Conservation (phyloP, 2,797 vertebrate genomes). For the Menidia menidia region DNA sequence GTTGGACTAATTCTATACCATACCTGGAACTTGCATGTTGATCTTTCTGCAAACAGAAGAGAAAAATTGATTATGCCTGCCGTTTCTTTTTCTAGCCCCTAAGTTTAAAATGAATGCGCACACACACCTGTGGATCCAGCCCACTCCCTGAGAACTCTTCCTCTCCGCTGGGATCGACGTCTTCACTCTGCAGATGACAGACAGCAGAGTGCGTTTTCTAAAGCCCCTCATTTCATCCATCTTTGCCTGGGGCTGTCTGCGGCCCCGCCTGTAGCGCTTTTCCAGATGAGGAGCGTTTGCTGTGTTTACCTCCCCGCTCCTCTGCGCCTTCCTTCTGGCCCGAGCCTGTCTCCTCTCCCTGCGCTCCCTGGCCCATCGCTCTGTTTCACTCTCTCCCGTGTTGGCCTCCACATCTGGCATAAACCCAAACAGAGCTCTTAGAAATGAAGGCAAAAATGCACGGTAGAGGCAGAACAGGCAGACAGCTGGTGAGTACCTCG, state of each 20-base stretch:
- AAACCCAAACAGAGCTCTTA: conserved; percentile 36
- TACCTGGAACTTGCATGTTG: conserved; percentile 78
- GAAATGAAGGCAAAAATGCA: not conserved
- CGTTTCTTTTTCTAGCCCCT: conserved; percentile 9
- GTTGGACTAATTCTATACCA: conserved; percentile 33
- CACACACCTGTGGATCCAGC: conserved; percentile 79
- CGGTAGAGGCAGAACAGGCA: conserved; percentile 1
- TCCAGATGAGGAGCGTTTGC: conserved; percentile 8
- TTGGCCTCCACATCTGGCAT: conserved; percentile 79
- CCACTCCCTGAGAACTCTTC: conserved; percentile 78
- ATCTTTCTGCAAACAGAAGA: conserved; percentile 66
- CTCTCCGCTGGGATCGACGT: conserved; percentile 82
- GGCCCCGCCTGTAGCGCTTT: not conserved
- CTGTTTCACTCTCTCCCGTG: conserved; percentile 81
- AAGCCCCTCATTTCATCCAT: not conserved
- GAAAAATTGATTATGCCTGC: conserved; percentile 29
- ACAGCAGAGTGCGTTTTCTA: conserved; percentile 14
- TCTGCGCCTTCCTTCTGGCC: conserved; percentile 79
- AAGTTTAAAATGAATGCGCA: not conserved
- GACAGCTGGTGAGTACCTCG: conserved; percentile 63
- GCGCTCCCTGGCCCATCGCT: conserved; percentile 77
- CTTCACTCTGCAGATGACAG: conserved; percentile 74
- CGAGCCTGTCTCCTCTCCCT: conserved; percentile 79
- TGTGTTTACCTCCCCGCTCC: conserved; percentile 73
- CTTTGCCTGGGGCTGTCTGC: not conserved